phyloP scores from a whole-genome alignment of 2,888 invertebrate species.

The Capitulum mitella region DNA sequence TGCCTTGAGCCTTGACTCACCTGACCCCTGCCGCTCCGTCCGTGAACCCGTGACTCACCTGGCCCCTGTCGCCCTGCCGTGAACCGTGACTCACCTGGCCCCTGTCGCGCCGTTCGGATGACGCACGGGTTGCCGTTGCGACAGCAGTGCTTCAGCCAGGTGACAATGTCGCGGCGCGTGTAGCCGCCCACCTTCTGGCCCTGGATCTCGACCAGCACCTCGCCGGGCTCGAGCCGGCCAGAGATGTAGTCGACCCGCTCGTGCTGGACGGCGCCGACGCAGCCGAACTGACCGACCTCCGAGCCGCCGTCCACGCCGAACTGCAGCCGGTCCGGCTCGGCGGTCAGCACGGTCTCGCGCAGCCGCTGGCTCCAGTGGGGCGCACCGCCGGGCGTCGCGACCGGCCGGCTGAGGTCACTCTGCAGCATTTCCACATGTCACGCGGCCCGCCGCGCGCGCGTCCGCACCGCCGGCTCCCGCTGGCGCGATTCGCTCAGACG shows the following conservation, averaged over 20 bases:
- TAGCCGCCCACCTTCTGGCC: conserved; percentile 53
- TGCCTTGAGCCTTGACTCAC: no score
- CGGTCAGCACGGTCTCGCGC: conserved; percentile 16
- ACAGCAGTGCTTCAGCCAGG: conserved; percentile 50
- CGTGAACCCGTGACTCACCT: no score
- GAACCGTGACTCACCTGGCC: conserved; percentile 44
- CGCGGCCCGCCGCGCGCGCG: not conserved
- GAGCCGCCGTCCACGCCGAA: conserved; percentile 30
- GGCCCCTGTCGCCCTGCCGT: no score
- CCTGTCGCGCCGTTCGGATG: conserved; percentile 47
- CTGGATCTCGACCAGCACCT: conserved; percentile 48
- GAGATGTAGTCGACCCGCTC: not conserved
- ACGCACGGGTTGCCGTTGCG: conserved; percentile 50
- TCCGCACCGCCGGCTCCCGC: not conserved
- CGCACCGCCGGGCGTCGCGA: not conserved
- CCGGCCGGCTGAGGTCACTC: not conserved
- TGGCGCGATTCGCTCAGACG: not conserved
- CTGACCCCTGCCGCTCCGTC: no score
- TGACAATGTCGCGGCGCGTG: conserved; percentile 50
- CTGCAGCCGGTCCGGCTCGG: conserved; percentile 31
- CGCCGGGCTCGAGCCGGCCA: conserved; percentile 31
- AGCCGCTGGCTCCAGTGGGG: not conserved
- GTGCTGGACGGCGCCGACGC: conserved; percentile 24
- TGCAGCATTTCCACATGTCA: conserved; percentile 6
- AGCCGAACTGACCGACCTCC: conserved; percentile 31